A percentile compares a stretch with the other conserved stretches of the same genome.
phyloP scores from a whole-genome alignment of 2,888 invertebrate species.

The Chrysina gloriosa region DNA sequence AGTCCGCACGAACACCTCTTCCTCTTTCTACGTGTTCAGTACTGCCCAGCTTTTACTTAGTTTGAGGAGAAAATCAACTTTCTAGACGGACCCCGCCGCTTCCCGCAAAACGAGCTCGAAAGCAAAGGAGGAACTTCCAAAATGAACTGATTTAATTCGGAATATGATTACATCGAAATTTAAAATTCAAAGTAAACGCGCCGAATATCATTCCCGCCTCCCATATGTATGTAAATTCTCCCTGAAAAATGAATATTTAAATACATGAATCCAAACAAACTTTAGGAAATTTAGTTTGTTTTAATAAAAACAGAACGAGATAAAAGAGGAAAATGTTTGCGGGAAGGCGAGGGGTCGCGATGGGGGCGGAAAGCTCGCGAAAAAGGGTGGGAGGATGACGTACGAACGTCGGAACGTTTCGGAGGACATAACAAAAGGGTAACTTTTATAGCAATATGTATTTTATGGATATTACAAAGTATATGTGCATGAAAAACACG shows the following conservation, averaged over 20 bases:
- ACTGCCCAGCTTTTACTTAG: slow-evolving; percentile 3
- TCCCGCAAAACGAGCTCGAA: neutral
- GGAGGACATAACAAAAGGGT: slow-evolving; percentile 55
- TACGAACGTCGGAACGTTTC: slow-evolving; percentile 28
- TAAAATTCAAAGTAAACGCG: slow-evolving; percentile 66
- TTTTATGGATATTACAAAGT: slow-evolving; percentile 63
- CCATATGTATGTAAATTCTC: slow-evolving; percentile 66
- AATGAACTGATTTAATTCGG: slow-evolving; percentile 66
- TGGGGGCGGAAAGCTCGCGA: neutral
- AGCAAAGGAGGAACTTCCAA: slow-evolving; percentile 53
- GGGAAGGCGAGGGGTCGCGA: slow-evolving; percentile 22
- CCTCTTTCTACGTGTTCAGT: neutral
- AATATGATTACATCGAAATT: slow-evolving; percentile 66
- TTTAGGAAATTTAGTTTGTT: slow-evolving; percentile 63
- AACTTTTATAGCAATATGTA: slow-evolving; percentile 61
- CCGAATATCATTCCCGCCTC: slow-evolving; percentile 61
- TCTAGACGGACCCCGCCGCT: slow-evolving; percentile 5
- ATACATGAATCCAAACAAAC: slow-evolving; percentile 64
- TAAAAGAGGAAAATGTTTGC: slow-evolving; percentile 56
- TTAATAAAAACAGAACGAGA: slow-evolving; percentile 62
- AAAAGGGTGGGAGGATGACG: slow-evolving; percentile 29
- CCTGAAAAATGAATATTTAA: slow-evolving; percentile 66
- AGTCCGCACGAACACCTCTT: neutral
- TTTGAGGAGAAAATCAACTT: slow-evolving; percentile 10
- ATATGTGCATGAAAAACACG: slow-evolving; percentile 61